Conservation (phyloP, 2,797 vertebrate species). For the Naso thynnoides region DNA sequence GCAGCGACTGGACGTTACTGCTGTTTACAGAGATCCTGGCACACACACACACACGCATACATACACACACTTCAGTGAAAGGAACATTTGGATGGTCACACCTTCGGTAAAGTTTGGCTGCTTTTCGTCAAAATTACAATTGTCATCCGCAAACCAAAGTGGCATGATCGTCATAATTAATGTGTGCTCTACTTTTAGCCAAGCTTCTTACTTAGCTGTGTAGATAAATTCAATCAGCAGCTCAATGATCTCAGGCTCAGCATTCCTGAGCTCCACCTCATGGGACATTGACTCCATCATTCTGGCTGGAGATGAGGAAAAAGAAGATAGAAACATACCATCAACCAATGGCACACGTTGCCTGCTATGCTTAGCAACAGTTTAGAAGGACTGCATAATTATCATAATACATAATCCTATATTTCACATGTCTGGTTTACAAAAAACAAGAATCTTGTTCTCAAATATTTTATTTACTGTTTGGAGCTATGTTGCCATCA, state of each 20-base stretch:
- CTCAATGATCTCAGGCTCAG: constrained; percentile 96
- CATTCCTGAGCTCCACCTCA: constrained; percentile 96
- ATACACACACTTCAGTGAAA: neutral
- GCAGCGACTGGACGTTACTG: constrained; percentile 96
- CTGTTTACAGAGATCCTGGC: constrained; percentile 96
- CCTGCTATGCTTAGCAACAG: neutral
- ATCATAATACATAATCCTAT: neutral
- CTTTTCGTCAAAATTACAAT: neutral
- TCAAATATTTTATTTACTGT: neutral
- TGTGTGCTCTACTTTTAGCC: neutral
- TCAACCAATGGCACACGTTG: neutral
- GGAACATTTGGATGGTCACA: neutral
- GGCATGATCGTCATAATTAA: neutral
- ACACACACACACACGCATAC: constrained; percentile 23
- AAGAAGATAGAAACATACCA: neutral
- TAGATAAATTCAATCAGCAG: constrained; percentile 97
- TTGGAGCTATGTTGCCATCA: neutral
- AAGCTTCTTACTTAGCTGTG: constrained; percentile 90
- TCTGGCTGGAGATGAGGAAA: constrained; percentile 85
- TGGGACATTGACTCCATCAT: constrained; percentile 98
- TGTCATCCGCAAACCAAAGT: neutral
- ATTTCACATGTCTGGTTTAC: neutral
- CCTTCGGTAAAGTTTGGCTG: neutral
- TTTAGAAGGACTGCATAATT: neutral
- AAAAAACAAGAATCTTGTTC: neutral